Evolutionary conservation across 2,888 invertebrate species (phyloP).

Genomic region (Cheilosia vulpina): DNA sequence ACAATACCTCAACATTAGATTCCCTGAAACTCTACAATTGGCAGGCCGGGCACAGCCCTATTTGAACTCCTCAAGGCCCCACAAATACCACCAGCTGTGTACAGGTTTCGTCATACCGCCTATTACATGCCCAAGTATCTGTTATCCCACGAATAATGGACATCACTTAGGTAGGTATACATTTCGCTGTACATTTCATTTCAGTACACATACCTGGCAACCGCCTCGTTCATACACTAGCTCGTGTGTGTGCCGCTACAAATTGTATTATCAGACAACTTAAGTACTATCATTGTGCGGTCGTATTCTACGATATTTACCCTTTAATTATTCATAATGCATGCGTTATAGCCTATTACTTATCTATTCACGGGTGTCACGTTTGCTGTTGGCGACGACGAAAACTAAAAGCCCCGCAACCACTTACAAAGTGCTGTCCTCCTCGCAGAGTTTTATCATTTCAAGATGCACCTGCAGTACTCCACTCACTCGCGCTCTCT

Average conservation of each 20-base stretch:
- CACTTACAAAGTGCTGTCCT: constrained; percentile 31
- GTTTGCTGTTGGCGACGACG: constrained; percentile 36
- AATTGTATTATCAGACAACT: constrained; percentile 38
- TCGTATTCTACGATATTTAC: constrained; percentile 51
- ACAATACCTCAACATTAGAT: too few relatives aligned
- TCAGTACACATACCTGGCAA: constrained; percentile 17
- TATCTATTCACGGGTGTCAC: constrained; percentile 65
- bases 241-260: neutral
- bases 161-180: neutral
- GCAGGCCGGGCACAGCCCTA: too few relatives aligned
- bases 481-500: neutral
- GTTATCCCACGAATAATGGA: constrained; percentile 23
- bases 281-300: constrained; percentile 54
- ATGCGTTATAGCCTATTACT: constrained; percentile 54
- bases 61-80: constrained; percentile 3
- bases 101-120: neutral
- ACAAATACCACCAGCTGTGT: neutral
- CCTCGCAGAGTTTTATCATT: constrained; percentile 39
- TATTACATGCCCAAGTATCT: neutral
- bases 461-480: constrained; percentile 65
- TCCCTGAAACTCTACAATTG: neutral
- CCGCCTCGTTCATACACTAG: neutral
- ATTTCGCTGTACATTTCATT: constrained; percentile 18
- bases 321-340: constrained; percentile 69
- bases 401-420: constrained; percentile 20